Evolutionary conservation across 2,113 vertebrate species (phyloP).

Genomic region (Coturnix japonica): DNA sequence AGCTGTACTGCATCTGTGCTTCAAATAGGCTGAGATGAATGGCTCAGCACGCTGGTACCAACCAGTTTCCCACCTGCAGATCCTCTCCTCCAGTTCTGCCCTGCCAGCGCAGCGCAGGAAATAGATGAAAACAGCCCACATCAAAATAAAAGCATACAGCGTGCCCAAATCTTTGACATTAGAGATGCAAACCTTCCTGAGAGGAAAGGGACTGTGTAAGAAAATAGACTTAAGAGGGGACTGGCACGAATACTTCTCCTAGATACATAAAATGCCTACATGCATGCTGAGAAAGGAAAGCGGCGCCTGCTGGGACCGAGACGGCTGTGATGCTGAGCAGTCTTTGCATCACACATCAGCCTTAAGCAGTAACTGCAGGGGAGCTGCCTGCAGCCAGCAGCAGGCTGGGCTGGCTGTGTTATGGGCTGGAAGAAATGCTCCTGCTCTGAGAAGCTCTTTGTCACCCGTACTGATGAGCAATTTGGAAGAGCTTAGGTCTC

Average conservation of each 20-base stretch:
- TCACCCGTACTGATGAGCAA: slow-evolving; percentile 3
- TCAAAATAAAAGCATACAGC: neutral
- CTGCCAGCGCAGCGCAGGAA: rapidly evolving
- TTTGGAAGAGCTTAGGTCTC: neutral
- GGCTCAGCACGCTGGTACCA: rapidly evolving
- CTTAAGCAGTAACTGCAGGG: neutral
- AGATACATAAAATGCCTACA: neutral
- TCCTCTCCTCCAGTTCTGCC: neutral
- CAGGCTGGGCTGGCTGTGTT: neutral
- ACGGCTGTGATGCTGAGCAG: neutral
- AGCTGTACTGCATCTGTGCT: neutral
- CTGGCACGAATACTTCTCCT: neutral
- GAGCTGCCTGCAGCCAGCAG: neutral
- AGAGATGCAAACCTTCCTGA: neutral
- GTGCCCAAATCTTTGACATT: rapidly evolving
- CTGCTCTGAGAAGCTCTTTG: slow-evolving; percentile 19
- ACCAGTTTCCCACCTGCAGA: neutral
- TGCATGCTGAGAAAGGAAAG: neutral
- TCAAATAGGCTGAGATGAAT: neutral
- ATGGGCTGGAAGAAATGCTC: neutral
- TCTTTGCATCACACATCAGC: neutral
- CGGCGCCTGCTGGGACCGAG: neutral
- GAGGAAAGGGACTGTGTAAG: rapidly evolving
- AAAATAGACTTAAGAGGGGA: neutral
- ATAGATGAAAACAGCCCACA: neutral